Percentiles rank a stretch among this genome's conserved stretches.
Conservation (phyloP, 2,888 invertebrate species). For the Capitulum mitella region DNA sequence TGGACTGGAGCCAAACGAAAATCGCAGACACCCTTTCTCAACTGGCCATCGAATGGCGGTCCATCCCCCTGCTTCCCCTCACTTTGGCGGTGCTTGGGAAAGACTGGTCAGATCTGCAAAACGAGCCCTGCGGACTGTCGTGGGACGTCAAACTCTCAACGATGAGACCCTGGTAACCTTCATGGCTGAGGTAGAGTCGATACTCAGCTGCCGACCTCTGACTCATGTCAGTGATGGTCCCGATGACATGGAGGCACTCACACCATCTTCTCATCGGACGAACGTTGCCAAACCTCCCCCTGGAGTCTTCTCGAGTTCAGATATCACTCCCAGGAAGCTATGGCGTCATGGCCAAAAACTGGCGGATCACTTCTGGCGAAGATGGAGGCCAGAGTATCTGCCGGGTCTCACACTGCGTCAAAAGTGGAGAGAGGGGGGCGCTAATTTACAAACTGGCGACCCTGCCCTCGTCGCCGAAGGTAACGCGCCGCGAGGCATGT, state of each 20-base stretch:
- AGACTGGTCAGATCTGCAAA: neutral
- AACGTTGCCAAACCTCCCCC: neutral
- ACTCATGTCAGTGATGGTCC: too few relatives aligned
- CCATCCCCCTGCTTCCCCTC: neutral
- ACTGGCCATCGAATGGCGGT: neutral
- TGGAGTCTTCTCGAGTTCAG: too few relatives aligned
- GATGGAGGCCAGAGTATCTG: neutral
- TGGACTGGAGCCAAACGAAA: too few relatives aligned
- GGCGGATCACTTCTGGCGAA: too few relatives aligned
- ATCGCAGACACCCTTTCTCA: neutral
- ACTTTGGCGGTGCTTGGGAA: neutral
- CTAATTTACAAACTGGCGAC: neutral
- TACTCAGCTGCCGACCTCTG: neutral
- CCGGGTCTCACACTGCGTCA: too few relatives aligned
- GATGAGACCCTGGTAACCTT: constrained; percentile 3
- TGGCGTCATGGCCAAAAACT: neutral
- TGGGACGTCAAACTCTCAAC: neutral
- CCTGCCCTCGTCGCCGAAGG: too few relatives aligned
- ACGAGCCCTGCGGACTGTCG: neutral
- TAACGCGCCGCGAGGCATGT: too few relatives aligned
- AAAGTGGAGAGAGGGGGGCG: too few relatives aligned
- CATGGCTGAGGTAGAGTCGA: too few relatives aligned
- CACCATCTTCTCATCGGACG: neutral
- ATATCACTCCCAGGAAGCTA: neutral
- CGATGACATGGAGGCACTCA: neutral